Percentiles rank a stretch among this genome's conserved stretches.
Evolutionary conservation across 92 coral and sea anemone species (phyloP).

Genomic region (Umimayanthus kanabou): DNA sequence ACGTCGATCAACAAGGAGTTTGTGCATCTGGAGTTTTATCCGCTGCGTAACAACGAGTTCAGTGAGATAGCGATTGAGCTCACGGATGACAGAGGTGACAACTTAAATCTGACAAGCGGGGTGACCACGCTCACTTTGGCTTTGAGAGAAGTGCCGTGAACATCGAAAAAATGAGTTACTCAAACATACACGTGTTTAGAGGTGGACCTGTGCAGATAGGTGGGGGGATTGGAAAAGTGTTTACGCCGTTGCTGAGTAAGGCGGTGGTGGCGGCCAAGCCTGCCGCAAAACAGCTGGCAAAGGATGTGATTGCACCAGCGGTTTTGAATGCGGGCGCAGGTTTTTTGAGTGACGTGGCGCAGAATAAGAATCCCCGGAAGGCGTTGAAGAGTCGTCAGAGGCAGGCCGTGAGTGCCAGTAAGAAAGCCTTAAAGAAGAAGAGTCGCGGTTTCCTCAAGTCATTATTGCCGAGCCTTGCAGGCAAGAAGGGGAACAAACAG

Average conservation of each 20-base stretch:
- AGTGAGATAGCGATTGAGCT: not conserved
- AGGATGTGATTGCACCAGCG: too few species aligned
- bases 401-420: not conserved
- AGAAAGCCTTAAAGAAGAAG: too few species aligned
- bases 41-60: not conserved
- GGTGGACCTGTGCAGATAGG: not conserved
- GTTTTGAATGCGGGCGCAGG: too few species aligned
- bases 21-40: not conserved
- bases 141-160: not conserved
- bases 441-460: too few species aligned
- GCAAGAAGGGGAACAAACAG: too few species aligned
- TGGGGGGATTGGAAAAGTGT: not conserved
- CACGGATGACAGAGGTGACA: not conserved
- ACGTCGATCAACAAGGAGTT: not conserved
- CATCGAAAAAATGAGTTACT: not conserved
- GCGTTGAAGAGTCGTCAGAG: not conserved
- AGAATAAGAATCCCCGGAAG: not conserved
- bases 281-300: too few species aligned
- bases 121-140: not conserved
- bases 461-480: too few species aligned
- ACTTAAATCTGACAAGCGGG: not conserved
- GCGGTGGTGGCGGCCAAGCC: not conserved
- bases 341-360: too few species aligned
- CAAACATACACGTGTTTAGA: not conserved
- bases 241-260: not conserved